These are phyloP conservation scores for Neocrepidodera transversa DNA, from an alignment of 2,888 invertebrate genomes.

Conservation along the genomic window DNA sequence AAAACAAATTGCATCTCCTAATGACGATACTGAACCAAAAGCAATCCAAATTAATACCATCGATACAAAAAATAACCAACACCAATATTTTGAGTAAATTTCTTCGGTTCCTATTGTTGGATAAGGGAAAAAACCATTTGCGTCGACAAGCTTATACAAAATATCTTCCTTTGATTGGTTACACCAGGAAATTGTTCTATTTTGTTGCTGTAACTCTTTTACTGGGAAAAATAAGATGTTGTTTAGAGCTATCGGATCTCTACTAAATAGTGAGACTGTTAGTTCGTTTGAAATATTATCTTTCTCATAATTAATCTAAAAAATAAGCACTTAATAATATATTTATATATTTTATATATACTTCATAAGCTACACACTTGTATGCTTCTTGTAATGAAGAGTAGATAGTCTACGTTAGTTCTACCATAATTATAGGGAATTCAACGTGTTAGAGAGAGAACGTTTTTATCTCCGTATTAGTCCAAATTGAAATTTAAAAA, in stretches of 20 bases:
- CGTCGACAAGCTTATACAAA: too few species aligned
- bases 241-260: not conserved
- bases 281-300: not conserved
- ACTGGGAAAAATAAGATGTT: not conserved
- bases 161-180: not conserved
- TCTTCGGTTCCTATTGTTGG: not conserved
- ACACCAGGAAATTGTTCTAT: not conserved
- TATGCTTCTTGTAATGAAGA: too few species aligned
- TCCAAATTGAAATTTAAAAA: too few species aligned
- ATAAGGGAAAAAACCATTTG: too few species aligned
- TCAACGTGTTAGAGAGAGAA: too few species aligned
- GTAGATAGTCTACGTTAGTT: too few species aligned
- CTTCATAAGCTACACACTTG: not conserved
- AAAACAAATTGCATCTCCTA: conserved; percentile 17
- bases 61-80: conserved; percentile 6
- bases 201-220: not conserved
- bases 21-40: not conserved
- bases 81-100: conserved; percentile 3
- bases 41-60: conserved; percentile 2
- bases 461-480: too few species aligned
- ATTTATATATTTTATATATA: not conserved
- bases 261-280: not conserved
- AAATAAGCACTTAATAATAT: not conserved
- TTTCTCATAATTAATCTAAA: not conserved
- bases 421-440: too few species aligned